These are phyloP conservation scores for Axea sp. DNA, from an alignment of 2,888 invertebrate genomes.

Conservation along the genomic window DNA sequence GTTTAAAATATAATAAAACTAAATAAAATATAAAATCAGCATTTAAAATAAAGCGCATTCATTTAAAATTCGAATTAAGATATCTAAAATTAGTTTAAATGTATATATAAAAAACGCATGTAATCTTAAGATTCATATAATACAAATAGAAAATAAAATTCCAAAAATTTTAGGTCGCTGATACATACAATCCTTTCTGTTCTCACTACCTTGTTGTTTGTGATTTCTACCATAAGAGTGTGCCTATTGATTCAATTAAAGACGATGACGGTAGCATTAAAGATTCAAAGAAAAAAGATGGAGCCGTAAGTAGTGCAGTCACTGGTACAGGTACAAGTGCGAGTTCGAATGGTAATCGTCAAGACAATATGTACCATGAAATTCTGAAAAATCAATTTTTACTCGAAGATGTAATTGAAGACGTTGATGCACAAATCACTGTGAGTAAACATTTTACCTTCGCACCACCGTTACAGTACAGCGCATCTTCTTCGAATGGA, in stretches of 20 bases:
- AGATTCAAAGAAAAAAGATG: slow-evolving; percentile 79
- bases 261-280: slow-evolving; percentile 74
- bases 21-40: too few relatives aligned
- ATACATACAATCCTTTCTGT: slow-evolving; percentile 73
- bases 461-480: slow-evolving; percentile 65
- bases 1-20: too few relatives aligned
- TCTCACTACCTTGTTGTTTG: slow-evolving; percentile 83
- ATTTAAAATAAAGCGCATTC: too few relatives aligned
- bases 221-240: slow-evolving; percentile 84
- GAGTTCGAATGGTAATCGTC: slow-evolving; percentile 78
- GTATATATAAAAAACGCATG: too few relatives aligned
- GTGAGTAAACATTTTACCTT: slow-evolving; percentile 74
- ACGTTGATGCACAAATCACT: slow-evolving; percentile 76
- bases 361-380: slow-evolving; percentile 77
- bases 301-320: slow-evolving; percentile 66
- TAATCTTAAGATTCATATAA: too few relatives aligned
- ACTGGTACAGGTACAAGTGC: slow-evolving; percentile 81
- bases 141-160: too few relatives aligned
- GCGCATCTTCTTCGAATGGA: slow-evolving; percentile 74
- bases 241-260: slow-evolving; percentile 79
- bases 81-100: too few relatives aligned
- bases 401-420: slow-evolving; percentile 78
- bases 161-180: slow-evolving; percentile 66
- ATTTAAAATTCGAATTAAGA: too few relatives aligned
- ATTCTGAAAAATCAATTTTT: slow-evolving; percentile 77